Base-by-base conservation (phyloP, 2,888 invertebrate genomes). In the Ectemnius lituratus region DNA sequence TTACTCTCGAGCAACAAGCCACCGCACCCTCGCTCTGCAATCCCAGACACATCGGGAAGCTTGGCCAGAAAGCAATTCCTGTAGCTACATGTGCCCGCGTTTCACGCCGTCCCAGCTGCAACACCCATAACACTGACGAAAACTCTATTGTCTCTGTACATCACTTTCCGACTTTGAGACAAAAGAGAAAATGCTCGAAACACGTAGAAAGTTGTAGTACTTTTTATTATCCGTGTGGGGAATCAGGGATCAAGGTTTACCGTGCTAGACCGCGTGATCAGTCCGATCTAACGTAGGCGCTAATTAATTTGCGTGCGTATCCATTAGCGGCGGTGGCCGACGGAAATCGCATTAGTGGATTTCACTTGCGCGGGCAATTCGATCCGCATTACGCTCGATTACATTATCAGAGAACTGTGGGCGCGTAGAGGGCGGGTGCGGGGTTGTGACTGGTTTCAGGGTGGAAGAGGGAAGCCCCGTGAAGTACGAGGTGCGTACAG, bases 1-100 rank as follows among this genome's bases (percentile, higher is more conserved):
- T 23, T 82, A 84, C 84, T 37, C 37, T 88, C 86, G 86, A 88
- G 88, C 87, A 87, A 88, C 88, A 88, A 89, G 87, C 88, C 87
- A 85, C 86, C 78, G 86, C 87, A 85, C 87, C 84, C 87, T 87
- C 83, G 74, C 70, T 37, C 76, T 78, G 81, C 83, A 75, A 81
- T 83, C 80, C 81, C 76, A 75, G 83, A 83, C 82, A 77, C 81
- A 76, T 83, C 83, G 81, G 73, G 79, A 82, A 78, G 81, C 76
- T 83, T 79, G 76, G 81, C 78, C 79, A 81, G 79, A 77, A 70
- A 81, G 79, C 78, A 74, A 82, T 81, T 80, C 67, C 73, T 76
- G 78, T 74, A 80, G 61, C 68, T 82, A 75, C 75, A 59, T 70
- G 72, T 82, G 75, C 69, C 75, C 72, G 70, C 71, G 75, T 82